Conservation (phyloP, 2,797 vertebrate species). For the Urocyon cinereoargenteus region DNA sequence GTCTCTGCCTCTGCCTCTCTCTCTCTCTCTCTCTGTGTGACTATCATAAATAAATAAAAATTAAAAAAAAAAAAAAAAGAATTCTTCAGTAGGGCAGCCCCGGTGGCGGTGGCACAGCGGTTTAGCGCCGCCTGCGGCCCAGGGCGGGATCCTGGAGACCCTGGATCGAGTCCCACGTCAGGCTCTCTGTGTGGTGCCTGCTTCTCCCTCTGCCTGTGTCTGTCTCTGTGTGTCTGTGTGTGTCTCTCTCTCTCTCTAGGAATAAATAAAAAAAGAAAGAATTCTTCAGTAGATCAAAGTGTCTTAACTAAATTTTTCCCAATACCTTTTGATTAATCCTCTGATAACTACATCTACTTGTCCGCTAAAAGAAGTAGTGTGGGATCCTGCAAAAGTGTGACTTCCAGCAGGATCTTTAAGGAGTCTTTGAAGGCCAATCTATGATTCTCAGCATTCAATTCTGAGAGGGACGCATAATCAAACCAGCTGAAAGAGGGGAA, state of each 20-base stretch:
- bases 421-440: background rate
- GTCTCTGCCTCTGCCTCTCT: no score
- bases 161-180: no score
- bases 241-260: no score
- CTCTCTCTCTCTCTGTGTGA: no score
- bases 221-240: no score
- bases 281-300: background rate
- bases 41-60: no score
- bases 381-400: background rate
- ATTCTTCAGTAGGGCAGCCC: background rate
- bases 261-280: background rate
- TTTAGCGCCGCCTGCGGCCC: no score
- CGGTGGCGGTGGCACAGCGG: no score
- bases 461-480: background rate
- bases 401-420: background rate
- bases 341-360: background rate
- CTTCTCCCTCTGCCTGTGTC: no score
- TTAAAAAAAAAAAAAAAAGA: no score
- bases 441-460: background rate
- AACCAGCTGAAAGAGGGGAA: rapidly evolving
- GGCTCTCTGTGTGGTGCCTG: no score
- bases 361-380: background rate
- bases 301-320: background rate
- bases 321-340: background rate
- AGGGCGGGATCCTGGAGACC: no score